A percentile compares a stretch with the other conserved stretches of the same genome.
phyloP scores from a whole-genome alignment of 1,140 invertebrate species.

The Caenorhabditis remanei region DNA sequence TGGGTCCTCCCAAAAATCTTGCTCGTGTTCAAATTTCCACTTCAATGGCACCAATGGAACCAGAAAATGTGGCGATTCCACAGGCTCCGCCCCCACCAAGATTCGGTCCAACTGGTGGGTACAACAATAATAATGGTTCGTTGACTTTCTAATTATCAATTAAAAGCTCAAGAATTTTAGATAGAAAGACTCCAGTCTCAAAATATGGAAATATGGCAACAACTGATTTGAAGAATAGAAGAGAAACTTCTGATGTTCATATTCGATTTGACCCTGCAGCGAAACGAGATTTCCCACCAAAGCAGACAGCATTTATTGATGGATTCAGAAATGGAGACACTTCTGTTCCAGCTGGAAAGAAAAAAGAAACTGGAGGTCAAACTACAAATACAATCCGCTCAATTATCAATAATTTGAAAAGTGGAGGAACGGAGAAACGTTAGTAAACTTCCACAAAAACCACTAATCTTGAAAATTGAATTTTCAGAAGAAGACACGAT shows the following conservation, averaged over 20 bases:
- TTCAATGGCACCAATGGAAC: slow-evolving; percentile 1
- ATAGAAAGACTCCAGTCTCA: slow-evolving; percentile 25
- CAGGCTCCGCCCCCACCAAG: slow-evolving; percentile 24
- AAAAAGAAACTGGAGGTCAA: slow-evolving; percentile 14
- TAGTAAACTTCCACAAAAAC: not conserved
- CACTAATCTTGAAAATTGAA: too few species aligned
- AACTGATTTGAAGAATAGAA: slow-evolving; percentile 21
- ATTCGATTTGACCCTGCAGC: slow-evolving; percentile 25
- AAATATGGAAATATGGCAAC: slow-evolving; percentile 46
- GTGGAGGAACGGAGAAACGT: slow-evolving; percentile 31
- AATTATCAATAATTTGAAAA: slow-evolving; percentile 34
- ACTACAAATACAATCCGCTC: slow-evolving; percentile 32
- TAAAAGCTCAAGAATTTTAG: not conserved
- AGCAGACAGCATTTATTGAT: slow-evolving; percentile 38
- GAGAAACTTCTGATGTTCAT: slow-evolving; percentile 24
- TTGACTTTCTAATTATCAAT: too few species aligned
- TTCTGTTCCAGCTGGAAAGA: not conserved
- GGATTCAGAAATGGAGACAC: slow-evolving; percentile 22
- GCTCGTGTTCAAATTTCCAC: slow-evolving; percentile 45
- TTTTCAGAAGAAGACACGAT: slow-evolving; percentile 39
- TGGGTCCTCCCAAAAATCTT: slow-evolving; percentile 42
- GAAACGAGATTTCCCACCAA: not conserved
- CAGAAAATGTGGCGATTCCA: not conserved
- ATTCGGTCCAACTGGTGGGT: slow-evolving; percentile 35
- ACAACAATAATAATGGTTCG: slow-evolving; percentile 29